Conservation (phyloP, 2,888 invertebrate genomes). For the Anthrax anthrax region DNA sequence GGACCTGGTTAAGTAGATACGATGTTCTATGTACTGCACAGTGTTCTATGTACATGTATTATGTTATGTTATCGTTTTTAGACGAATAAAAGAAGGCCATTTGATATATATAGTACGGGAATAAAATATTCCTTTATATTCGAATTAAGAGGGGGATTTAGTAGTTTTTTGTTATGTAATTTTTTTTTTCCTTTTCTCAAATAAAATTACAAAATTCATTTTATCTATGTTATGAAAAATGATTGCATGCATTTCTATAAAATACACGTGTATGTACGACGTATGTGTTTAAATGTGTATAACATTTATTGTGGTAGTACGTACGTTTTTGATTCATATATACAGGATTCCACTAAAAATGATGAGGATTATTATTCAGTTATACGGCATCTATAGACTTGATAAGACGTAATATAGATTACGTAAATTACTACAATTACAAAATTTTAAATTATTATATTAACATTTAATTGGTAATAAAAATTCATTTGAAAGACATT, state of each 20-base stretch:
- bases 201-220: no score
- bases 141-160: constrained; percentile 4
- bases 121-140: background rate
- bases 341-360: background rate
- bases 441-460: no score
- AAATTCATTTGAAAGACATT: no score
- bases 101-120: background rate
- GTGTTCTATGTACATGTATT: background rate
- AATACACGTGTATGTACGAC: no score
- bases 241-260: no score
- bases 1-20: constrained; percentile 5
- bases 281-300: no score
- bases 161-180: no score
- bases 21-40: no score
- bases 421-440: no score
- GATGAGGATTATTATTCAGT: background rate
- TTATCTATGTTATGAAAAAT: no score
- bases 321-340: background rate
- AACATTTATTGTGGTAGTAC: background rate
- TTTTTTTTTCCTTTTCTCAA: background rate
- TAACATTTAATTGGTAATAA: no score
- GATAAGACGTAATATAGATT: background rate
- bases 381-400: background rate
- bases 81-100: constrained; percentile 8
- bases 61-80: background rate